Percentiles rank a stretch among this genome's conserved stretches.
These are phyloP conservation scores for Caenorhabditis afra DNA, from an alignment of 2,888 invertebrate species.

Conservation along the genomic window DNA sequence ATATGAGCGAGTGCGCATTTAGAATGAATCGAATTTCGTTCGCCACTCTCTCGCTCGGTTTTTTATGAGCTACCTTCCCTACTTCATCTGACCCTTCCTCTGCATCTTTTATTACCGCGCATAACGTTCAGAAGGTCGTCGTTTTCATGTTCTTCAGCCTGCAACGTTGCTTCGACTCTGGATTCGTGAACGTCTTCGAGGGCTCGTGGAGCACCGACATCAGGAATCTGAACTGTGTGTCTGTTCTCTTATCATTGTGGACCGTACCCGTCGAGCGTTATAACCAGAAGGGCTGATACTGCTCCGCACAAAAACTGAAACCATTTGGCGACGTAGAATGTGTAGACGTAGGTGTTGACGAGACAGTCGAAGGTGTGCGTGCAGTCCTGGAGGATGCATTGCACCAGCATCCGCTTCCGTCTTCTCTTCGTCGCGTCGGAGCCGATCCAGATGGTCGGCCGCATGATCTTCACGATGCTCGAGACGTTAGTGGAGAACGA, in stretches of 20 bases:
- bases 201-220: constrained; percentile 44
- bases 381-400: constrained; percentile 52
- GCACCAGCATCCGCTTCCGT: constrained; percentile 44
- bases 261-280: constrained; percentile 38
- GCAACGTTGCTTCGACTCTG: too few relatives aligned
- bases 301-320: constrained; percentile 54
- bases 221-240: constrained; percentile 22
- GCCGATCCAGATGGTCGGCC: constrained; percentile 19
- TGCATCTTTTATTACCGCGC: background rate
- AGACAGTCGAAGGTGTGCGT: constrained; percentile 47
- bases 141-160: background rate
- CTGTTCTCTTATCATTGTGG: too few relatives aligned
- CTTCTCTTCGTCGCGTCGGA: constrained; percentile 19
- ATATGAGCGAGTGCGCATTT: constrained; percentile 50
- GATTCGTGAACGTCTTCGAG: constrained; percentile 16
- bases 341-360: constrained; percentile 47
- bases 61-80: background rate
- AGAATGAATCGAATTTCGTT: constrained; percentile 55
- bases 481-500: constrained; percentile 40
- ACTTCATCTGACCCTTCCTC: background rate
- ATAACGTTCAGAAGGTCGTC: background rate
- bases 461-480: constrained; percentile 35
- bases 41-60: background rate
- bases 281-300: constrained; percentile 43
- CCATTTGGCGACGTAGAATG: constrained; percentile 41